Base-by-base conservation (phyloP, 2,888 invertebrate genomes). In the Cephus pulcher region DNA sequence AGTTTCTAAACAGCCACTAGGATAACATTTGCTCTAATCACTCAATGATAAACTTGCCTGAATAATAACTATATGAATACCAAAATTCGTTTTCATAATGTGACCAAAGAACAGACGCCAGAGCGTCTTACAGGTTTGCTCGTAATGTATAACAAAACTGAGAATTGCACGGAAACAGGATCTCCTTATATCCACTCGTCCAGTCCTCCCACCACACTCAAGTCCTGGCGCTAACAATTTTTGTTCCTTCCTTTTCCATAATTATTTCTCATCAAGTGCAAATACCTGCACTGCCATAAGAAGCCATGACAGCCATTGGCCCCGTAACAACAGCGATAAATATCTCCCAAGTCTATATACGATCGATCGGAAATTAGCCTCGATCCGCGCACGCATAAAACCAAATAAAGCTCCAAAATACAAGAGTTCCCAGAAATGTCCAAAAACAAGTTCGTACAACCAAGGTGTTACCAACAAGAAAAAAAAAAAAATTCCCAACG, bases 131-230 rank as follows among this genome's bases (percentile, higher is more conserved):
- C 79, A 82, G 80, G 82, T 82, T 82, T 83, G 78, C 85, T 83
- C 82, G 84, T 84, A 86, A 87, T 85, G 83, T 87, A 87, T 88
- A 87, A 88, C 85, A 83, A 84, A 56, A 87, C 89, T 89, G 88
- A 87, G 88, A 84, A 84, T 81, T 78, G 80, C 80, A 75, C 79
- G 77, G 80, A 81, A 82, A 82, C 82, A 80, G 84, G 83, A 86
- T 85, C 85, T 76, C 84, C 85, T 89, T 89, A 89, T 89, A 89
- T 87, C 84, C 81, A 81, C 80, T 82, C 82, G 3, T 15, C 9
- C 71, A 71, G 6, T 30, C 9, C 33, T 23, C 33, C 71, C 71
- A 32, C 71, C 32, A 33, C 9, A 3, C 3, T 0, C 12, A 3
- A n/a, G 2, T 12, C 12, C 79, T 79, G 34, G 32, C 23, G 76